phyloP scores from a whole-genome alignment of 30 jellyfish, hydroid and myxozoan genomes.

The Cassiopea xamachana region DNA sequence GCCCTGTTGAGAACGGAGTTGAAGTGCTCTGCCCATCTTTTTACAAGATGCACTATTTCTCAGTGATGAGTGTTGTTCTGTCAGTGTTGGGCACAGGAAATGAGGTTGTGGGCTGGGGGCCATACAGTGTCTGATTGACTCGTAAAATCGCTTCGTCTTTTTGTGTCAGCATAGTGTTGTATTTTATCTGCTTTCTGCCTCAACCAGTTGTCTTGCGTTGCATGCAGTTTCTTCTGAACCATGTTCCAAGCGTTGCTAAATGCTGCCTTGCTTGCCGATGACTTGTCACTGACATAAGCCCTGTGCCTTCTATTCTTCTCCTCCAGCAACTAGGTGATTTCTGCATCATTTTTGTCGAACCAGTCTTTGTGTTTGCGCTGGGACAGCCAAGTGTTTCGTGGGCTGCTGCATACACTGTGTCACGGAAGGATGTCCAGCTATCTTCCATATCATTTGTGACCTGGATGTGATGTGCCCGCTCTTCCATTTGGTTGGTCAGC shows the following conservation, averaged over 20 bases:
- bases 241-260: neutral
- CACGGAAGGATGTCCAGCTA: neutral
- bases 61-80: constrained; percentile 45
- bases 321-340: neutral
- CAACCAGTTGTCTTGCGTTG: constrained; percentile 33
- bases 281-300: neutral
- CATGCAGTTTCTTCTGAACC: constrained; percentile 13
- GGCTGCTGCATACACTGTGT: constrained; percentile 2
- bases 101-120: constrained; percentile 24
- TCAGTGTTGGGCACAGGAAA: constrained; percentile 2
- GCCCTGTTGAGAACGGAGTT: constrained; percentile 52
- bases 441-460: neutral
- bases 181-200: constrained; percentile 42
- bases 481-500: neutral
- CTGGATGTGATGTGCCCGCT: neutral
- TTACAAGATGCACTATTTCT: neutral
- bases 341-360: neutral
- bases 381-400: neutral
- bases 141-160: neutral
- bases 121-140: constrained; percentile 27
- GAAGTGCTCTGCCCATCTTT: constrained; percentile 75
- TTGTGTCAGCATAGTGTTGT: constrained; percentile 20
- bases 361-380: neutral
- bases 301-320: neutral
- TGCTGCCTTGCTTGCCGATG: neutral